A percentile compares a stretch with the other conserved stretches of the same genome.
Conservation (phyloP, 2,888 invertebrate genomes). For the Liposcelis brunnea region DNA sequence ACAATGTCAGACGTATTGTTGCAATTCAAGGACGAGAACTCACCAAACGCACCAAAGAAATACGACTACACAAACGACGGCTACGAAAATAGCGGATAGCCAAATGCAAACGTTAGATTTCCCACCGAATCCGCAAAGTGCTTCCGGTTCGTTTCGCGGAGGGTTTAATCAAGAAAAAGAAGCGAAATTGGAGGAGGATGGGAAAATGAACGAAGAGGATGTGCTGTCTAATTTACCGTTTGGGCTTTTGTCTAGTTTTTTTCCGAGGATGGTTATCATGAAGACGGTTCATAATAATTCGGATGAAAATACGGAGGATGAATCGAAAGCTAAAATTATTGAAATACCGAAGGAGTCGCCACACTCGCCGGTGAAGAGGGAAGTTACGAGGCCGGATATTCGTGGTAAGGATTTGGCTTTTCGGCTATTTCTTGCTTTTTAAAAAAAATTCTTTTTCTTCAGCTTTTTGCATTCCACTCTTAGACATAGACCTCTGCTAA, state of each 20-base stretch:
- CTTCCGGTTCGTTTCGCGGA: too few species aligned
- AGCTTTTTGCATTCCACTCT: too few species aligned
- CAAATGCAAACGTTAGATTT: too few species aligned
- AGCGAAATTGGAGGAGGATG: neutral
- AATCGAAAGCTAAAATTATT: neutral
- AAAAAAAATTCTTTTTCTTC: too few species aligned
- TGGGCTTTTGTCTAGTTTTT: slow-evolving; percentile 2
- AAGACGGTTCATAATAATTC: slow-evolving; percentile 1
- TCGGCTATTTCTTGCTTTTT: too few species aligned
- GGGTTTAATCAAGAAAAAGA: neutral
- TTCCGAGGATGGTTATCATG: slow-evolving; percentile 4
- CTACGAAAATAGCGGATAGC: too few species aligned
- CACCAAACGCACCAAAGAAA: too few species aligned
- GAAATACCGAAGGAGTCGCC: slow-evolving; percentile 5
- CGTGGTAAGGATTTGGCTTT: too few species aligned
- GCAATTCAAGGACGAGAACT: too few species aligned
- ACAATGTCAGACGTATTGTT: neutral
- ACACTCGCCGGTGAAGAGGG: neutral
- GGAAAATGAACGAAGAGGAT: neutral
- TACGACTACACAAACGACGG: too few species aligned
- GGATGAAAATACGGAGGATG: neutral
- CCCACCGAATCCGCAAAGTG: neutral
- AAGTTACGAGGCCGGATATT: neutral
- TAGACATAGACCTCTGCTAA: too few species aligned
- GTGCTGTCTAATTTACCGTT: neutral